phyloP scores from a whole-genome alignment of 1,140 invertebrate species.

The Manduca sexta region DNA sequence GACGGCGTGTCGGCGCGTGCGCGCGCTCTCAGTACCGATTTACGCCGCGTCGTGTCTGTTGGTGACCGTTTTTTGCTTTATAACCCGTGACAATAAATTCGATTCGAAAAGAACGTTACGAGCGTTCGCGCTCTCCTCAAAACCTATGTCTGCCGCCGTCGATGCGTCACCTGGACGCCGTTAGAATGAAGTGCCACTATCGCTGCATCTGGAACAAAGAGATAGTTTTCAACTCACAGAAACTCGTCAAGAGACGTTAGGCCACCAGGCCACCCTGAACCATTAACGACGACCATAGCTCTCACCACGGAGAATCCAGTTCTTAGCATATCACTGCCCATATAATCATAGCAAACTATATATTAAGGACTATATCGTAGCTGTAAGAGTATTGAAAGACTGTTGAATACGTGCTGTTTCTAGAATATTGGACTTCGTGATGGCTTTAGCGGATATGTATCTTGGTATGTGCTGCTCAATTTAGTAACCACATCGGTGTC shows the following conservation, averaged over 20 bases:
- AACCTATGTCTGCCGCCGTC: slow-evolving; percentile 65
- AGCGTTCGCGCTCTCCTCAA: slow-evolving; percentile 60
- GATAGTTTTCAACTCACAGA: slow-evolving; percentile 91
- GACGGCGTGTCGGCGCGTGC: slow-evolving; percentile 23
- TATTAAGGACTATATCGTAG: slow-evolving; percentile 42
- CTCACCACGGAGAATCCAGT: slow-evolving; percentile 49
- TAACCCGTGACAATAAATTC: slow-evolving; percentile 69
- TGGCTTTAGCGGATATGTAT: slow-evolving; percentile 65
- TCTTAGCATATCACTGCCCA: slow-evolving; percentile 54
- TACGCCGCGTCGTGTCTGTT: slow-evolving; percentile 52
- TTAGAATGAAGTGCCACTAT: slow-evolving; percentile 82
- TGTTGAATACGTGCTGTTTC: slow-evolving; percentile 7
- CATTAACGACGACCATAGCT: slow-evolving; percentile 57
- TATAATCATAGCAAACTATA: slow-evolving; percentile 51
- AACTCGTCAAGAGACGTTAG: slow-evolving; percentile 89
- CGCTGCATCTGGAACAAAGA: slow-evolving; percentile 91
- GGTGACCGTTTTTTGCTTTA: slow-evolving; percentile 27
- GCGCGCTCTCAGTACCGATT: slow-evolving; percentile 49
- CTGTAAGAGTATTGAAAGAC: slow-evolving; percentile 23
- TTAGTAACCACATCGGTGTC: slow-evolving; percentile 6
- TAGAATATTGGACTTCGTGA: slow-evolving; percentile 41
- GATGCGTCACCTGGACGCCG: slow-evolving; percentile 61
- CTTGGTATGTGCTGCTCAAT: slow-evolving; percentile 50
- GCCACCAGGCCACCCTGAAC: slow-evolving; percentile 25
- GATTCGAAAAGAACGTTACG: slow-evolving; percentile 45